These are phyloP conservation scores for Parauchenoglanis punctatus DNA, from an alignment of 2,797 vertebrate genomes.

Conservation along the genomic window DNA sequence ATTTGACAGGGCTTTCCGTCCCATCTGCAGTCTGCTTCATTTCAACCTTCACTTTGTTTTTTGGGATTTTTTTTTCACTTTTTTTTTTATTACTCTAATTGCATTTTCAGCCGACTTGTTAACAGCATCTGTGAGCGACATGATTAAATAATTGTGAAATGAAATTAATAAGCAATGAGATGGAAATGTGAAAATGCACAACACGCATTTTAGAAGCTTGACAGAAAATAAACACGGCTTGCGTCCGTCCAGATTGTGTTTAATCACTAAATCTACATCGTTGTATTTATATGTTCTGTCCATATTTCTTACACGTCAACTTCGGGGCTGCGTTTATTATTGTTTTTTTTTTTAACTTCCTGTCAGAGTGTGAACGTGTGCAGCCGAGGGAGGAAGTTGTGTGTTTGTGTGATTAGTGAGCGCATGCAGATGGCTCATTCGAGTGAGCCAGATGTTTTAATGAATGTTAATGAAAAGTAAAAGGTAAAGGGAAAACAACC, in stretches of 20 bases:
- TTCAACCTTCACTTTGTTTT: constrained; percentile 59
- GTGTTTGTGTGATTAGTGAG: constrained; percentile 64
- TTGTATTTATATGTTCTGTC: neutral
- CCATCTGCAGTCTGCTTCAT: constrained; percentile 56
- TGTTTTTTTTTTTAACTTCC: constrained; percentile 20
- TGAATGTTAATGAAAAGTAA: constrained; percentile 83
- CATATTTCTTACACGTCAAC: neutral
- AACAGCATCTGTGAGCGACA: constrained; percentile 76
- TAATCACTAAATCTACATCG: constrained; percentile 26
- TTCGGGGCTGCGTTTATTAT: neutral
- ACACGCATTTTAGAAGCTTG: constrained; percentile 70
- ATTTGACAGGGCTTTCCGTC: constrained; percentile 54
- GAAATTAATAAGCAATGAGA: constrained; percentile 81
- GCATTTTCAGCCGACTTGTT: constrained; percentile 75
- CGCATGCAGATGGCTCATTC: constrained; percentile 76
- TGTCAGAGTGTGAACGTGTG: constrained; percentile 32
- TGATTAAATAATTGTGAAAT: constrained; percentile 80
- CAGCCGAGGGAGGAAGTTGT: constrained; percentile 43
- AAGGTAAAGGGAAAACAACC: constrained; percentile 76
- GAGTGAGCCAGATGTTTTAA: constrained; percentile 81
- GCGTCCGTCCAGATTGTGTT: neutral
- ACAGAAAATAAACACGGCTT: constrained; percentile 68
- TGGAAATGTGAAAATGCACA: constrained; percentile 69
- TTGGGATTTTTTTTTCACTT: constrained; percentile 48
- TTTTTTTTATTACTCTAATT: constrained; percentile 69